Percentiles rank a stretch among this genome's conserved stretches.
Conservation (phyloP, 2,888 invertebrate genomes). For the Megastigmus dorsalis region DNA sequence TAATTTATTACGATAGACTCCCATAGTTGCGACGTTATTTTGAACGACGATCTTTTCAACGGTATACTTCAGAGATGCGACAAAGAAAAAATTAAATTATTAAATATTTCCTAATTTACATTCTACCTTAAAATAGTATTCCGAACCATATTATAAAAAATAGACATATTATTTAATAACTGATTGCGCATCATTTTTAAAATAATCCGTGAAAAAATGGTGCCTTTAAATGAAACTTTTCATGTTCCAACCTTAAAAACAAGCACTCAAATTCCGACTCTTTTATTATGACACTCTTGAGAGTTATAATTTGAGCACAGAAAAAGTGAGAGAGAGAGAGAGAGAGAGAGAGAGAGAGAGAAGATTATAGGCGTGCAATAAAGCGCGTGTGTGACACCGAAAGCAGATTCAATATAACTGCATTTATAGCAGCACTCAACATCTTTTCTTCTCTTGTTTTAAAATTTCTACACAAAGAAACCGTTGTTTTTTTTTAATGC, state of each 20-base stretch:
- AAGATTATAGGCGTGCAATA: slow-evolving; percentile 21
- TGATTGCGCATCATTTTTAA: too few species aligned
- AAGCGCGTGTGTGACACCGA: slow-evolving; percentile 7
- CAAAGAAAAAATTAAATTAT: too few species aligned
- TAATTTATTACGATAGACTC: too few species aligned
- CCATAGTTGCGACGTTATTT: too few species aligned
- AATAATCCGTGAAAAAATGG: background rate
- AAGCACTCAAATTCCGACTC: slow-evolving; percentile 23
- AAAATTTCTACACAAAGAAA: slow-evolving; percentile 23
- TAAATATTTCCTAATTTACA: too few species aligned
- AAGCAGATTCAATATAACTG: slow-evolving; percentile 32
- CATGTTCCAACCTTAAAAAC: slow-evolving; percentile 12
- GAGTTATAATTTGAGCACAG: slow-evolving; percentile 23
- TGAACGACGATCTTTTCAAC: too few species aligned
- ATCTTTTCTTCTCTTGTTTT: background rate
- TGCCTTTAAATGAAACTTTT: background rate
- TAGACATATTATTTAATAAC: too few species aligned
- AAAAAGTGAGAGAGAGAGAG: background rate
- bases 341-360: background rate
- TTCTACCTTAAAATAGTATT: too few species aligned
- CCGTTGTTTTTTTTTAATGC: slow-evolving; percentile 37
- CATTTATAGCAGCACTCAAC: slow-evolving; percentile 16
- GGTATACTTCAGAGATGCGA: too few species aligned
- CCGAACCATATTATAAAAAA: too few species aligned
- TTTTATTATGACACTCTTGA: slow-evolving; percentile 37